Conservation (phyloP, 2,797 vertebrate genomes). For the Sebastes cheni region DNA sequence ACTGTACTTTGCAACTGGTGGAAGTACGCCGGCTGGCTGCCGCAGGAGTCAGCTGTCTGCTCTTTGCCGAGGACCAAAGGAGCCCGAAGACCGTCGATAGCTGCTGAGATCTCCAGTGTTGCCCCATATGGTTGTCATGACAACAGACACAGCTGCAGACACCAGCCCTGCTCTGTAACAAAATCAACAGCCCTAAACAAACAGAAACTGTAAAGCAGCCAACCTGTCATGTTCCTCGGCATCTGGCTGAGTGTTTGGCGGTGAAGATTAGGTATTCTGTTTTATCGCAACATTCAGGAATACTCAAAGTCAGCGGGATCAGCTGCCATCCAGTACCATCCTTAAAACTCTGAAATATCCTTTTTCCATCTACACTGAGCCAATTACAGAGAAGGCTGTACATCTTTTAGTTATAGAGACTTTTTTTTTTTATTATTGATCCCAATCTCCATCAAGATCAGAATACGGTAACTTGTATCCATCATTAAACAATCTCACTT, state of each 20-base stretch:
- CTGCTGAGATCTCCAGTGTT: slow-evolving; percentile 14
- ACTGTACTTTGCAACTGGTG: slow-evolving; percentile 17
- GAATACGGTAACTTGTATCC: background rate
- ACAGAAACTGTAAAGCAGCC: background rate
- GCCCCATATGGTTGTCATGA: slow-evolving; percentile 19
- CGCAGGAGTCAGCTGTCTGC: slow-evolving; percentile 8
- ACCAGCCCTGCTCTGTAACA: background rate
- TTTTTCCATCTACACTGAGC: background rate
- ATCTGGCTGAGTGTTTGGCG: background rate
- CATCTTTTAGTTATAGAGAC: background rate
- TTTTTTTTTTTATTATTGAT: background rate
- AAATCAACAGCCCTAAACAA: slow-evolving; percentile 38
- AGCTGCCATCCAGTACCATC: background rate
- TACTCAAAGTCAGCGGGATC: slow-evolving; percentile 8
- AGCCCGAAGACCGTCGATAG: slow-evolving; percentile 27
- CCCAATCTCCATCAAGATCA: background rate
- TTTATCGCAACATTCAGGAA: background rate
- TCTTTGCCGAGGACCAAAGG: slow-evolving; percentile 2
- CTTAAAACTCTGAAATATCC: background rate
- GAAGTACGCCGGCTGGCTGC: background rate
- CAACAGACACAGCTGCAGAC: slow-evolving; percentile 32
- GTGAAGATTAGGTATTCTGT: slow-evolving; percentile 17
- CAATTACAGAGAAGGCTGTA: background rate
- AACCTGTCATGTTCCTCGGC: slow-evolving; percentile 8
- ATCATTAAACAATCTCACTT: background rate